Percentiles rank a stretch among this genome's conserved stretches.
phyloP scores from a whole-genome alignment of 2,113 vertebrate genomes.

The Pholis gunnellus region DNA sequence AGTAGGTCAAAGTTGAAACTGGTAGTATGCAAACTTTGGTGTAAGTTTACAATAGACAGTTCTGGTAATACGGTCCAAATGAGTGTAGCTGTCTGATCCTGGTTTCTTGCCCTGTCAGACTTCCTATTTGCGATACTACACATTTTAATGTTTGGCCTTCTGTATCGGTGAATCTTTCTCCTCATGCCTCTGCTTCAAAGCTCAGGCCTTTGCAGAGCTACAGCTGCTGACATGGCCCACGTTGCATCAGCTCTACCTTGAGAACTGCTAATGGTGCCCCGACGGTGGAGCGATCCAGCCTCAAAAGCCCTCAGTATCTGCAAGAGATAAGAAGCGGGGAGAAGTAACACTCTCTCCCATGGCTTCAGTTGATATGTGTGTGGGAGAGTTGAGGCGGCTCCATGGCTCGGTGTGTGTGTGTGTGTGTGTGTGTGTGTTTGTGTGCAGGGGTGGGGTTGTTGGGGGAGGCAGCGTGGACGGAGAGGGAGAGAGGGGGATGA shows the following conservation, averaged over 20 bases:
- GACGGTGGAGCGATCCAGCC: slow-evolving; percentile 58
- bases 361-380: slow-evolving; percentile 52
- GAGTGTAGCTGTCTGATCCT: background rate
- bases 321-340: slow-evolving; percentile 77
- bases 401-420: slow-evolving; percentile 15
- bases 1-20: background rate
- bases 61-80: background rate
- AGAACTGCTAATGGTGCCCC: slow-evolving; percentile 66
- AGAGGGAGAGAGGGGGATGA: slow-evolving; percentile 13
- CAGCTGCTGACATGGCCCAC: slow-evolving; percentile 42
- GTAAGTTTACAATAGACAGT: background rate
- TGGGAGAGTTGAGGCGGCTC: slow-evolving; percentile 60
- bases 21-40: background rate
- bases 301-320: slow-evolving; percentile 77
- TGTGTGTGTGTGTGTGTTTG: slow-evolving; percentile 9
- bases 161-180: slow-evolving; percentile 5
- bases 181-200: slow-evolving; percentile 22
- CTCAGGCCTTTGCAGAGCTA: slow-evolving; percentile 18
- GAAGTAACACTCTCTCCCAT: slow-evolving; percentile 66
- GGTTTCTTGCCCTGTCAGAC: background rate
- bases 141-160: background rate
- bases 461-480: slow-evolving; percentile 35
- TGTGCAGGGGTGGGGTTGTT: slow-evolving; percentile 51
- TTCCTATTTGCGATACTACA: background rate
- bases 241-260: slow-evolving; percentile 51